These are phyloP conservation scores for Cantharis lateralis DNA, from an alignment of 2,888 invertebrate genomes.

Conservation along the genomic window DNA sequence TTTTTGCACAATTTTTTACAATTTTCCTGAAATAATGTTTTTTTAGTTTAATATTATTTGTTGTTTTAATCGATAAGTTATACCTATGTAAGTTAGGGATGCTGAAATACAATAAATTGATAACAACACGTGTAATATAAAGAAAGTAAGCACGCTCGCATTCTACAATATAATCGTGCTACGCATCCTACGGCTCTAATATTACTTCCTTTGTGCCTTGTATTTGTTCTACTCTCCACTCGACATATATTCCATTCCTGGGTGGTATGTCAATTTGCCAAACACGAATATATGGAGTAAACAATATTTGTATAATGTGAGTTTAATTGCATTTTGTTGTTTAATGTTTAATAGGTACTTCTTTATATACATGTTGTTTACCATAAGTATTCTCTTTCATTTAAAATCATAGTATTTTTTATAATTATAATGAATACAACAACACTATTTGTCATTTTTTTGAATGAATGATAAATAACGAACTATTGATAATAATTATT, in stretches of 20 bases:
- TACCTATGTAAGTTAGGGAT: neutral
- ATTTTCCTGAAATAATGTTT: neutral
- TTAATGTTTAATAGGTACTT: neutral
- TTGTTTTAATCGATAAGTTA: neutral
- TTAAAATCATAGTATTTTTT: no score
- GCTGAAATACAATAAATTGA: slow-evolving; percentile 5
- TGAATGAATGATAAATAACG: no score
- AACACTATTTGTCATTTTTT: no score
- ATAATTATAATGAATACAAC: no score
- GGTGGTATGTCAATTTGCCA: slow-evolving; percentile 32
- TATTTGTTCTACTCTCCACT: slow-evolving; percentile 38
- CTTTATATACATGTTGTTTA: neutral
- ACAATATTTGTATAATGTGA: neutral
- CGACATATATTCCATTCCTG: slow-evolving; percentile 26
- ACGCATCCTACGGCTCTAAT: slow-evolving; percentile 38
- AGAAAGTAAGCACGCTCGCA: slow-evolving; percentile 11
- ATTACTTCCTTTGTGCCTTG: slow-evolving; percentile 37
- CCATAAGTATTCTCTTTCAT: neutral
- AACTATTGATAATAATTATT: no score
- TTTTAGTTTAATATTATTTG: neutral
- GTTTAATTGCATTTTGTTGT: neutral
- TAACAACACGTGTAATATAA: slow-evolving; percentile 16
- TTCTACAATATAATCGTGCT: slow-evolving; percentile 15
- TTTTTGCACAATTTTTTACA: neutral
- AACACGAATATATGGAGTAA: slow-evolving; percentile 9